Base-by-base conservation (phyloP, 2,113 vertebrate species). In the Xiphias gladius region DNA sequence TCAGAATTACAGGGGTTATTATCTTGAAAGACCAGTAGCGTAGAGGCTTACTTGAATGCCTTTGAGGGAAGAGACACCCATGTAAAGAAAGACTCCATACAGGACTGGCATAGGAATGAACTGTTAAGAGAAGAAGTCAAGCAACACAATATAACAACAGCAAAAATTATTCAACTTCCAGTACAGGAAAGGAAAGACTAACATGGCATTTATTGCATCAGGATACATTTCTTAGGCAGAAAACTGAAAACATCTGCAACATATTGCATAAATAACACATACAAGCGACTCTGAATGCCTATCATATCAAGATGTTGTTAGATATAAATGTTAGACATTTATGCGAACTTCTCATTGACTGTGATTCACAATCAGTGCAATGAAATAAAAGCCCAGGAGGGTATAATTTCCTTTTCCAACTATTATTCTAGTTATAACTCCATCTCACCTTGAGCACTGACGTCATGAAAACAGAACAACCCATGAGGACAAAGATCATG, bases 101-200 rank as follows among this genome's bases (percentile, higher is more conserved):
- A 99, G 92, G 89, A 99, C 97, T 16, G 97, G 97, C 97, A 99
- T 99, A n/a, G 97, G 97, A 93, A 99, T 99, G 91, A 98, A 97
- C 97, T 99, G 93, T 0, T 84, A 80, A 66, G 54, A 82, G 66
- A 24, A 84, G 22, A 79, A 58, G 32, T 37, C 2, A 59, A 76
- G 30, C 0, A 10, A 37, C 30, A 67, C 5, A 30, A 32, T 12
- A 54, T 28, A 28, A 76, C 2, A 22, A n/a, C 37, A 52, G 17
- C 0, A 48, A 64, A 19, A 67, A 80, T 41, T 3, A 76, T 28
- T 64, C 0, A 79, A 43, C n/a, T 57, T 41, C 16, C 0, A 32
- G 17, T 28, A 35, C 20, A 71, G n/a, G 24, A 76, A 50, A 50
- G 0, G 6, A 61, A 41, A 54, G 1, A 37, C 14, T 52, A 12